Base-by-base conservation (phyloP, 1,140 invertebrate genomes). In the Dryas iulia region DNA sequence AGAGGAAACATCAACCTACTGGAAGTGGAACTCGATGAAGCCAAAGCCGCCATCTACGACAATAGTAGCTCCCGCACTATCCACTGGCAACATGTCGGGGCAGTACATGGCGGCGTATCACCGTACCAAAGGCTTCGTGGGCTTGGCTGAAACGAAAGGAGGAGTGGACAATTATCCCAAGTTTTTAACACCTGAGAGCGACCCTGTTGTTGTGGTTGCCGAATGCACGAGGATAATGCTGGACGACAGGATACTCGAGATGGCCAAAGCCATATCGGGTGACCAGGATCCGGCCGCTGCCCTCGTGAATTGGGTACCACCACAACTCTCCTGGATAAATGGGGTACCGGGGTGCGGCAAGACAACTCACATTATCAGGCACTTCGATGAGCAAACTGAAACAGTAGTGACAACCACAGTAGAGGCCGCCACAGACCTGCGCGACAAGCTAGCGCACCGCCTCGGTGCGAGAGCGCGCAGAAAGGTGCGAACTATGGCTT, bases 321-420 rank as follows among this genome's bases (percentile, higher is more conserved):
- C 26, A 28, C 2, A 6, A 28, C 6, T 28, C 3, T 28, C 26
- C 26, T 59, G 58, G 58, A 28, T 58, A 18, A 66, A 66, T 23
- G 54, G 63, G 26, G 63, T 66, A 1, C 63, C 54, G 6, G 54
- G 63, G 18, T 58, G 63, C 11, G 54, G 63, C n/a, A 66, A 66
- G 24, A 66, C 63, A 5, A 66, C 54, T 11, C 57, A 30, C 53
- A 59, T 58, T n/a, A 31, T 47, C 2, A 52, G 24, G 14, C 21
- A 58, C 25, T 66, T 39, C 31, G 33, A 66, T 30, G 14, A n/a
- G n/a, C 1, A 24, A 7, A 63, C 24, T 6, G 62, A 59, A 6
- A 58, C 25, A 2, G 6, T 28, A 28, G 6, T 6, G 6, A 28
- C 26, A 3, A 28, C 26, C 26, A 28, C 26, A 3, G 26, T 28